A percentile compares a stretch with the other conserved stretches of the same genome.
Evolutionary conservation across 2,888 invertebrate species (phyloP).

Genomic region (Lasioglossum pauxillum): DNA sequence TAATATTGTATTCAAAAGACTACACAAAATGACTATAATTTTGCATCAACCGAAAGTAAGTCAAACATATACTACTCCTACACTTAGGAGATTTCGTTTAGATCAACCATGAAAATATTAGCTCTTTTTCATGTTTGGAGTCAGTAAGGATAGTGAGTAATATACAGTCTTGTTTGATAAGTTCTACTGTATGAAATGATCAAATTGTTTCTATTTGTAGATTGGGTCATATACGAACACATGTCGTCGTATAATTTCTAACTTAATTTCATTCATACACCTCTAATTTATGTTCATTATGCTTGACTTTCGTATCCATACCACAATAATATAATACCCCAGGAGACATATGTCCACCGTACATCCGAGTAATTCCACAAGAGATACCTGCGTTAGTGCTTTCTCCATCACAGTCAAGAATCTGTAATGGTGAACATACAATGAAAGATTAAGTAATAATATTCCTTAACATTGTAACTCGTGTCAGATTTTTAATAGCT

Average conservation of each 20-base stretch:
- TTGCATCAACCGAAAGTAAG: too few relatives aligned
- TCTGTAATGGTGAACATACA: neutral
- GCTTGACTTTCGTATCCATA: conserved; percentile 42
- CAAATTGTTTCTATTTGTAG: neutral
- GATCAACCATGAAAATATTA: neutral
- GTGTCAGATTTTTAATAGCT: too few relatives aligned
- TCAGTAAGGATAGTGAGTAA: neutral
- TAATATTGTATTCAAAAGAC: too few relatives aligned
- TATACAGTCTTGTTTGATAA: neutral
- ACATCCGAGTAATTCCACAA: conserved; percentile 68
- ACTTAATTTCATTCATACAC: too few relatives aligned
- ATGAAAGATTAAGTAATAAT: neutral
- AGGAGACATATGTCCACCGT: conserved; percentile 79
- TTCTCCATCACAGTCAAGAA: neutral
- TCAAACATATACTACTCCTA: too few relatives aligned
- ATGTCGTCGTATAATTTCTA: too few relatives aligned
- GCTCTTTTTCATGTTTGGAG: neutral
- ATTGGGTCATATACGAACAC: neutral
- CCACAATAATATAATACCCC: conserved; percentile 79
- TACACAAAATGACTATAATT: neutral
- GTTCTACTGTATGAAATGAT: neutral
- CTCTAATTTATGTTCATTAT: too few relatives aligned
- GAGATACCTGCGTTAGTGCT: conserved; percentile 3
- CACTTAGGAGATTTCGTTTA: too few relatives aligned
- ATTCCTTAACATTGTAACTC: too few relatives aligned